phyloP scores from a whole-genome alignment of 2,113 vertebrate species.

The Sphaerodactylus townsendi region DNA sequence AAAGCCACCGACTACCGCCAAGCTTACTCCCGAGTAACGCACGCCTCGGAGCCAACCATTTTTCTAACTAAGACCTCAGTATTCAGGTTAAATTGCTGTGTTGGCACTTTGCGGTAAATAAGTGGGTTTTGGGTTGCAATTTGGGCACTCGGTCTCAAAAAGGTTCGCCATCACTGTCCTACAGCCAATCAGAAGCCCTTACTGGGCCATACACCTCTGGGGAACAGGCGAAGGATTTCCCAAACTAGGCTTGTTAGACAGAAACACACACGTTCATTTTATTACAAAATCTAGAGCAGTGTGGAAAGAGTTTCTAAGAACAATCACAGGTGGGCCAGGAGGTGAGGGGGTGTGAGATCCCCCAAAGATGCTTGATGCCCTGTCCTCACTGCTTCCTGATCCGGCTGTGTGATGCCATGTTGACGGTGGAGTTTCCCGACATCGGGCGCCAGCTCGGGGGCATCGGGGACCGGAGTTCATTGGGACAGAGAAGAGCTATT shows the following conservation, averaged over 20 bases:
- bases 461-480: not conserved
- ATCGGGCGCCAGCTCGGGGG: no score
- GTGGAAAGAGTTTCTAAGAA: no score
- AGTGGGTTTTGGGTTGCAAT: no score
- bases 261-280: constrained; percentile 14
- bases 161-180: no score
- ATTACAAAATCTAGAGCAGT: constrained; percentile 28
- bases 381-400: not conserved
- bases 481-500: not conserved
- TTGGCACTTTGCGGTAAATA: no score
- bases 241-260: not conserved
- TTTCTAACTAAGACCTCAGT: no score
- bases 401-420: not conserved
- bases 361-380: not conserved
- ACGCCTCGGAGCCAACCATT: no score
- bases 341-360: not conserved
- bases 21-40: no score
- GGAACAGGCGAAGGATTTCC: not conserved
- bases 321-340: not conserved
- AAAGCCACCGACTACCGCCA: no score
- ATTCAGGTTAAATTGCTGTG: no score
- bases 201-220: not conserved
- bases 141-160: no score
- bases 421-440: not conserved
- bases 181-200: not conserved